Evolutionary conservation across 2,888 invertebrate species (phyloP), one percentile per base, ranked within the genome.

Genomic region (Gasteruption jaculator): DNA sequence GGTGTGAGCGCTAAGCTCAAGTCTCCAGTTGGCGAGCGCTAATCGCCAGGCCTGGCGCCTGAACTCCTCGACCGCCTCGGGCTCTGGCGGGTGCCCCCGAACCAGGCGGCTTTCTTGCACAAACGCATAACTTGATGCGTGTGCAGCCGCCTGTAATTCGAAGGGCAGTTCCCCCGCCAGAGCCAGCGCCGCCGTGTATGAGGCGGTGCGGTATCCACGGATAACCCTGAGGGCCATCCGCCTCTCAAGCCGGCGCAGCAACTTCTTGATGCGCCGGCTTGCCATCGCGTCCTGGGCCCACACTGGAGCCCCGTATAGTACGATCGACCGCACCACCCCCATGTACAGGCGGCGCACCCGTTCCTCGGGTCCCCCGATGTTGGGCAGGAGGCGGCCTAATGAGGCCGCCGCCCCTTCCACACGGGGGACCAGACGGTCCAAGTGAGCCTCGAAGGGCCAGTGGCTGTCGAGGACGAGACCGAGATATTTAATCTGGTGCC

Each of bases 281-380:
- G 15, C 31, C 31, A 30, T 14, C 1, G 16, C 5, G 31, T 31
- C 31, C n/a, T 10, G 7, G 12, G 31, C 15, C 31, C 31, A 31
- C 31, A 31, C 31, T 5, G 31, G 31, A 10, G 5, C 11, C n/a
- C 31, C 31, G 15, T 31, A 31, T 5, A 11, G 11, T n/a, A 14
- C 31, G 14, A 31, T 31, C 11, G 31, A 31, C 12, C 5, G 12
- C 10, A 31, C 31, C 12, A 31, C 31, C 14, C 31, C 15, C 31
- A 31, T 0, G 3, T 31, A 31, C 5, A 31, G 31, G 15, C 31
- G 31, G 15, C 31, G 31, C 4, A 31, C 14, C 31, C 8, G 12
- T 16, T 31, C 31, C 2, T 11, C 8, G 14, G 31, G 31, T 2
- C 31, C 31, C 14, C 15, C 15, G 1, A 14, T 6, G 1, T 31